phyloP scores from a whole-genome alignment of 2,888 invertebrate genomes.

The Glyphotaelius pellucidus region DNA sequence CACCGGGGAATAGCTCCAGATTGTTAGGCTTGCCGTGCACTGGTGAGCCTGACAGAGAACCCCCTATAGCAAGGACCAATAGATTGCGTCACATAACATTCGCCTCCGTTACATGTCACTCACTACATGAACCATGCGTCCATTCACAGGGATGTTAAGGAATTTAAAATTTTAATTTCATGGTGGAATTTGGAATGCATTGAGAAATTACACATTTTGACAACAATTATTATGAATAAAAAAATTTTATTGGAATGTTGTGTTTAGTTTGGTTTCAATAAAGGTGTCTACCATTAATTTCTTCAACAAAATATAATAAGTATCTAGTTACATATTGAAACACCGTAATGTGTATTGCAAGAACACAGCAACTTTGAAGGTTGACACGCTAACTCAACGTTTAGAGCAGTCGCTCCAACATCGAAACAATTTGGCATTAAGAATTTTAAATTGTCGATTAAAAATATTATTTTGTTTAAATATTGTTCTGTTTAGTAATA shows the following conservation, averaged over 20 bases:
- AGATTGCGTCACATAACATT: constrained; percentile 14
- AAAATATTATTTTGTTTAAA: neutral
- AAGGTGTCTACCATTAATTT: too few species aligned
- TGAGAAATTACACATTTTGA: constrained; percentile 35
- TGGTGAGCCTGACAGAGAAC: constrained; percentile 79
- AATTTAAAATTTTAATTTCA: neutral
- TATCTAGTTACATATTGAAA: too few species aligned
- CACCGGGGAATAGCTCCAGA: constrained; percentile 83
- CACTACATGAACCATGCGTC: neutral
- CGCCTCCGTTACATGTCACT: neutral
- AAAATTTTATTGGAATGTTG: too few species aligned
- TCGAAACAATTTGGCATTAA: neutral
- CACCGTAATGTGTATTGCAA: neutral
- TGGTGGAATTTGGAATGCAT: constrained; percentile 50
- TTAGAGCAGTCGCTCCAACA: neutral
- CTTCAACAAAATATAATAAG: neutral
- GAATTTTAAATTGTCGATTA: neutral
- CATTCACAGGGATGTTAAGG: neutral
- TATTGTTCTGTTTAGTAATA: neutral
- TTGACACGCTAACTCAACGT: neutral
- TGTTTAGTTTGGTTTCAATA: too few species aligned
- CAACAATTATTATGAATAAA: neutral
- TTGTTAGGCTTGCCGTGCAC: constrained; percentile 84
- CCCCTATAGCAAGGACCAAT: constrained; percentile 69
- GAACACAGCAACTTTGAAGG: neutral